Base-by-base conservation (phyloP, 2,888 invertebrate species). In the Galeopsomyia nigrocyanea region DNA sequence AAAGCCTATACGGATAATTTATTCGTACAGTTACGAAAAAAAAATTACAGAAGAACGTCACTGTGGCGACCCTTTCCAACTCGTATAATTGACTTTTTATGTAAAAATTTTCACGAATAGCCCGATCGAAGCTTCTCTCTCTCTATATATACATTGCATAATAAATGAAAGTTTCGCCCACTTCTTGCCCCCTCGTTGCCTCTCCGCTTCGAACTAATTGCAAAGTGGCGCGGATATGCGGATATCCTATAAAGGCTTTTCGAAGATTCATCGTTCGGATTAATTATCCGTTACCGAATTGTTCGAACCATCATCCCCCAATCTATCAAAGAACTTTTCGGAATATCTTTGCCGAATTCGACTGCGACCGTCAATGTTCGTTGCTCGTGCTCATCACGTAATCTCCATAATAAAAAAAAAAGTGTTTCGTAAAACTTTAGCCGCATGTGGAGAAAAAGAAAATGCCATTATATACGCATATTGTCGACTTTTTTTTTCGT, bases 81-180 rank as follows among this genome's bases (percentile, higher is more conserved):
- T 9, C 55, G 39, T 5, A 16, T 62, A 56, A 71, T 62, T 39
- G 62, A 71, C 62, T 62, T 71, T 71, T 66, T 65, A 60, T 39
- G 61, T 17, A 56, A 65, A 65, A 53, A 49, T 64, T 57, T 69
- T 61, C 39, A 7, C 39, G 39, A 19, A 14, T 14, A 16, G 19
- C 19, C 21, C 13, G 13, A 21, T 16, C 31, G 22, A 26, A 7
- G 13, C 46, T 1, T 3, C 17, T 6, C 21, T 60, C 31, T 65
- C 47, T 60, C 31, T 31, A 31, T 7, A 39, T 9, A 39, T 71
- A 55, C 17, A 65, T 71, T 61, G 49, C 65, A 47, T 65, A 60
- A 65, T 65, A 65, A 71, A 71, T 39, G 65, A 71, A 71, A 71
- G 65, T 71, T 71, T 60, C 31, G 26, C 3, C 13, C 39, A 10